phyloP scores from a whole-genome alignment of 1,140 invertebrate genomes.

The Heterodera carotae region DNA sequence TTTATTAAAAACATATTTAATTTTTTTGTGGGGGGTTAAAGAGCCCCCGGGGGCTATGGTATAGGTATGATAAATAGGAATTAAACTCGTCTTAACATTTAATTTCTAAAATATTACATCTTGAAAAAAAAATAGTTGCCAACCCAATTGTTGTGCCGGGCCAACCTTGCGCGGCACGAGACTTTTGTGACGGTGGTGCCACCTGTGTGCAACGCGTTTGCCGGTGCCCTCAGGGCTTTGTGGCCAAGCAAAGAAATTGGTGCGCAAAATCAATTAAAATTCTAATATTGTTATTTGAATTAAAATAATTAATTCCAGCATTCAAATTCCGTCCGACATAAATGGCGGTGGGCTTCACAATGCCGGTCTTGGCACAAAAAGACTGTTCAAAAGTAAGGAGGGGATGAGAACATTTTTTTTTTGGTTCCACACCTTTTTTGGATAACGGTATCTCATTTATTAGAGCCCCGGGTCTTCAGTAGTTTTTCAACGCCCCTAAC shows the following conservation, averaged over 20 bases:
- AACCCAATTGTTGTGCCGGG: slow-evolving; percentile 46
- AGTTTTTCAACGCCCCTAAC: no score
- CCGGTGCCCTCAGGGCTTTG: slow-evolving; percentile 45
- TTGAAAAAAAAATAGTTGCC: slow-evolving; percentile 32
- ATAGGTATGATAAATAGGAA: no score
- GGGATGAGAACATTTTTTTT: no score
- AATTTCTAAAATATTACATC: no score
- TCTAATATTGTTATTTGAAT: not conserved
- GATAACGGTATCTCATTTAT: no score
- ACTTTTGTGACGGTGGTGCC: slow-evolving; percentile 54
- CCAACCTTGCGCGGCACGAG: slow-evolving; percentile 28
- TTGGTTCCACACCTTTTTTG: no score
- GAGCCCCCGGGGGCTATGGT: no score
- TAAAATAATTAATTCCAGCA: not conserved
- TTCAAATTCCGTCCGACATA: not conserved
- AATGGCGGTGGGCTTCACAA: not conserved
- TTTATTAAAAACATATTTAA: not conserved
- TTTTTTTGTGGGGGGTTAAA: no score
- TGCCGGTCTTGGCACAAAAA: slow-evolving; percentile 7
- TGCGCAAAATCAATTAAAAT: not conserved
- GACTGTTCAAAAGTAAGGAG: slow-evolving; percentile 53
- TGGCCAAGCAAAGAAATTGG: slow-evolving; percentile 38
- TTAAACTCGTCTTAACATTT: not conserved
- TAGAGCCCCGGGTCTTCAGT: no score
- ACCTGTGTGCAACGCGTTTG: slow-evolving; percentile 40